Base-by-base conservation (phyloP, 2,113 vertebrate genomes). In the Gopherus evgoodei region DNA sequence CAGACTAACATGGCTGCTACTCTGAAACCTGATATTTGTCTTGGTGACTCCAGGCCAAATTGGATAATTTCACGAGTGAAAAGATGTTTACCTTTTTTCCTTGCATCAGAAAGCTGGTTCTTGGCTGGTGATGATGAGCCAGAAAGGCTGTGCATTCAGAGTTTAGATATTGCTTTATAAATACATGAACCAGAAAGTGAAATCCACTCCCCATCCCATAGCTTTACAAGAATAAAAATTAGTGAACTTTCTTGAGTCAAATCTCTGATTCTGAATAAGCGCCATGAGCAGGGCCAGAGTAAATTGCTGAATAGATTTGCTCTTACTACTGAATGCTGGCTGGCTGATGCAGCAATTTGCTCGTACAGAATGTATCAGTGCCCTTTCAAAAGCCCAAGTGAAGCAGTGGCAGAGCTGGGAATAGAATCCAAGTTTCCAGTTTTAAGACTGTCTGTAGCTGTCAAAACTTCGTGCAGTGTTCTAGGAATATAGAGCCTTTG, bases 311-410 rank as follows among this genome's bases (percentile, higher is more conserved):
- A 19, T 38, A 72, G 7, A 69, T 19, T 69, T n/a, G 38, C 75
- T 11, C 22, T 27, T 13, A 27, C 10, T 76, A 14, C 69, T 78
- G 42, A 29, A 47, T 25, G 6, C 42, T 29, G 75, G 24, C 69
- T 75, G 72, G 24, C 69, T 75, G 72, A 27, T 24, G 1, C 21
- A 29, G 42, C 25, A 25, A 16, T 27, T 29, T 47, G 8, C 42
- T 3, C 42, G 0, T 38, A 11, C 22, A 38, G n/a, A n/a, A 38
- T 5, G 22, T 72, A 38, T 27, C 25, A 0, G 6, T 24, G 42
- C 13, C 12, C 24, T 47, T 44, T 14, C 38, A 44, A 27, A 13
- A 4, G 75, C 75, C 75, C 75, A 47, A 27, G 6, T 47, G 42
- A 78, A 24, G 12, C 22, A 76, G 24, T 78, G 44, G 42, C 42